Evolutionary conservation across 2,797 vertebrate species (phyloP), one percentile per base, ranked within the genome.

Genomic region (Coracias cyanogaster): DNA sequence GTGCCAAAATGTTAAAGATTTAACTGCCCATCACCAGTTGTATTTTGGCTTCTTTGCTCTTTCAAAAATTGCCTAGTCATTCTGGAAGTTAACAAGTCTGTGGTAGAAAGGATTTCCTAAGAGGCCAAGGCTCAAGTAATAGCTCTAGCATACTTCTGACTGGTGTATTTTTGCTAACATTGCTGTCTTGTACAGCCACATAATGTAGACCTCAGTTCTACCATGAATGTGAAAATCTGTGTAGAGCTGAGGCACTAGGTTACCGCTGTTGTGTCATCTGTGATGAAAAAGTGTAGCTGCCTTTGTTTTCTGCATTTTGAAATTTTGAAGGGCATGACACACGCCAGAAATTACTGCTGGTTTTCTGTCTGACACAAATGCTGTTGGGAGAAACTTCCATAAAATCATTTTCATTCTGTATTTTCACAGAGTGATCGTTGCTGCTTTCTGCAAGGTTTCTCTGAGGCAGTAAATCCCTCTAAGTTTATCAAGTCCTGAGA

Each of bases 31-130:
- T 55, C 69, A 20, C 43, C 31, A 14, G 55, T 26, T 19, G 10
- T 12, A 16, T 14, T 70, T 73, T 31, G 35, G n/a, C 51, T 55
- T 66, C 57, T 39, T 37, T 26, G 35, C 64, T 92, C 48, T 62
- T 21, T 31, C 72, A 57, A 37, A 89, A n/a, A 6, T n/a, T 0
- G 0, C 25, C 35, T 48, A 31, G 31, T 31, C 4, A 3, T 33
- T 86, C 15, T 51, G 66, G 41, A 64, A n/a, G 24, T 48, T 67
- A 65, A 17, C 65, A 57, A 1, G 20, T 35, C 58, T 67, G 6
- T 11, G 13, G 41, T 13, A 49, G 64, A 84, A 49, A 64, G 33
- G 33, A 60, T 65, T 51, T 60, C 21, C 24, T 10, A 13, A 35
- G 86, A 15, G 31, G 20, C 17, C 69, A 57, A 43, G 20, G 52